Base-by-base conservation (phyloP, 2,888 invertebrate species). In the Pocota personata region DNA sequence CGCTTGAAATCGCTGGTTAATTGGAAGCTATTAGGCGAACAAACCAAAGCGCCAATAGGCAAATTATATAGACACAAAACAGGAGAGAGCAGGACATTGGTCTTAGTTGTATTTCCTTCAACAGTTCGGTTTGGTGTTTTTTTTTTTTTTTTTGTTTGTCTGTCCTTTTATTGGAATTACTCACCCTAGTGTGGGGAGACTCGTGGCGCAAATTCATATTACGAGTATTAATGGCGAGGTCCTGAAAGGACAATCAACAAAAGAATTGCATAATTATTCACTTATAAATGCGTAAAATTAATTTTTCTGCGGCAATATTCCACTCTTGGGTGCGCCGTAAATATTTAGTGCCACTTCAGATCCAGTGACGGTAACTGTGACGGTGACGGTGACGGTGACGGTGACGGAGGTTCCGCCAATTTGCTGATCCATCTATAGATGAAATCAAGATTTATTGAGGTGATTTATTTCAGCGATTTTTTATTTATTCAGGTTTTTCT, bases 391-490 rank as follows among this genome's bases (percentile, higher is more conserved):
- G n/a, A n/a, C n/a, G n/a, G n/a, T n/a, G n/a, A 79, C 37, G 37
- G 21, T 57, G 75, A 75, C 37, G 80, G 43, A 37, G 84, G 80
- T 84, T 79, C 75, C 69, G 50, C 69, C 80, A 84, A 84, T 84
- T 84, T 71, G 62, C 86, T 72, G 76, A 71, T 76, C 48, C 50
- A 50, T 73, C 66, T 57, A 50, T 69, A 58, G 72, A 76, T 71
- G 76, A 77, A 86, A 86, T 86, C 72, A 82, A 72, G 86, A 82
- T 86, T 86, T 86, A 86, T 86, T 60, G 82, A 72, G 82, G 82
- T 86, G 82, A 86, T 86, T 86, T 86, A 86, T 86, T 80, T 76
- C 75, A 58, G 58, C 55, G 40, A 55, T 64, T 80, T 69, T 79
- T 75, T 64, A 66, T 73, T 67, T 27, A 62, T 64, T 71, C 55